Conservation (phyloP, 2,888 invertebrate species). For the Tromatobia lineatoria region DNA sequence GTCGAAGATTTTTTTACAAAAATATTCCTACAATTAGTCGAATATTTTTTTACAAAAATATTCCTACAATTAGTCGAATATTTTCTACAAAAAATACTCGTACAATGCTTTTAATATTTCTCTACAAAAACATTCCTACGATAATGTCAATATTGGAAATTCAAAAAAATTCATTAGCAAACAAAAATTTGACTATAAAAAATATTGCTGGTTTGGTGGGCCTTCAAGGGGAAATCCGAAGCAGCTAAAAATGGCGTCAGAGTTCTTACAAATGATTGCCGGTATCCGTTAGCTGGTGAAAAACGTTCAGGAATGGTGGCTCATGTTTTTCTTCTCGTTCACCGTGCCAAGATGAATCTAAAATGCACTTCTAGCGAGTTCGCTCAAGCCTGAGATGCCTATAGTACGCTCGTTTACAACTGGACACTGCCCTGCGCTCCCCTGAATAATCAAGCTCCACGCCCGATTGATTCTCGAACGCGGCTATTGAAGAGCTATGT, state of each 20-base stretch:
- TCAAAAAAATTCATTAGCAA: too few species aligned
- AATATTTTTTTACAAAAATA: too few species aligned
- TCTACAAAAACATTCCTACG: too few species aligned
- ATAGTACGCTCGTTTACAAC: constrained; percentile 20
- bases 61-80: too few species aligned
- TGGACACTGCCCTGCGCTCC: constrained; percentile 30
- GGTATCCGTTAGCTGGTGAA: neutral
- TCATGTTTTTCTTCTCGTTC: neutral
- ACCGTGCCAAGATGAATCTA: constrained; percentile 9
- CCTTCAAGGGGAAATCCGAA: too few species aligned
- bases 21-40: too few species aligned
- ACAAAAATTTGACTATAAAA: too few species aligned
- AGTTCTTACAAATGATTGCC: neutral
- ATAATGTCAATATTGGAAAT: too few species aligned
- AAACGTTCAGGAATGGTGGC: neutral
- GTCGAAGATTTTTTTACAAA: too few species aligned
- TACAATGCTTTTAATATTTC: neutral
- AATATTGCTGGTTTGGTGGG: too few species aligned
- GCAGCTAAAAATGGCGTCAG: too few species aligned
- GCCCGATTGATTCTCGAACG: constrained; percentile 67
- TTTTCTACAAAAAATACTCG: too few species aligned
- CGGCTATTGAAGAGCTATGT: constrained; percentile 14
- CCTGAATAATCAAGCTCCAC: constrained; percentile 67
- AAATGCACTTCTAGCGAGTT: neutral
- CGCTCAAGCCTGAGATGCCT: constrained; percentile 5